Evolutionary conservation across 2,797 vertebrate species (phyloP), one percentile per base, ranked within the genome.

Genomic region (Brachyrhaphis roseni): DNA sequence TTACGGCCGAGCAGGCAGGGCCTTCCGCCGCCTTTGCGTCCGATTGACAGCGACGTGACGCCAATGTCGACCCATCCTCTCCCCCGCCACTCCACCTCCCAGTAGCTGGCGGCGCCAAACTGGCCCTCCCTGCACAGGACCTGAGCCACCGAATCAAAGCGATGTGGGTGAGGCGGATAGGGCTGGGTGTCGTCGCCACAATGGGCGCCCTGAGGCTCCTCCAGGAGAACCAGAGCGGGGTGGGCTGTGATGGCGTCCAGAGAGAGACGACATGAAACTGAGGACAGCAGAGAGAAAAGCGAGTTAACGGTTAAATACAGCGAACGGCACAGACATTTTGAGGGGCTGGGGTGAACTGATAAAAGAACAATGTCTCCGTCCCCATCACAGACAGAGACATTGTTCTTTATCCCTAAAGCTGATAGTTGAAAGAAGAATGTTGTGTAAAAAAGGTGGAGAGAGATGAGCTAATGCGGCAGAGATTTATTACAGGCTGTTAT

Each of bases 31-130:
- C 93, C 94, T 86, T 95, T 95, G 51, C 95, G 94, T 0, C 93
- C 93, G 15, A 95, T 92, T 0, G 88, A 86, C 0, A 86, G 84
- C 81, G 95, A 95, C 0, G 94, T 95, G 79, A 95, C 84, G 0
- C 93, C 94, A 1, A 95, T 88, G 90, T 94, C 94, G 0, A 94
- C 89, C 92, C 93, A 94, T 1, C 93, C 93, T 0, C 92, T 90
- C 0, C 94, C 94, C 23, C 86, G 75, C 94, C 95, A 95, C 85
- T 95, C 94, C 85, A 95, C 93, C 88, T 95, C 95, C 95, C 94
- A 95, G 91, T 95, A 95, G 82, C 90, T 92, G 81, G 89, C 88
- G 0, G 84, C 89, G 0, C 84, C 85, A 5, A 93, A 92, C 89
- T 93, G 94, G 6, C 94, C 94, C 78, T 94, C 91, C 36, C 78